These are phyloP conservation scores for Chrysomallon squamiferum DNA, from an alignment of 1,140 invertebrate genomes.

Conservation along the genomic window DNA sequence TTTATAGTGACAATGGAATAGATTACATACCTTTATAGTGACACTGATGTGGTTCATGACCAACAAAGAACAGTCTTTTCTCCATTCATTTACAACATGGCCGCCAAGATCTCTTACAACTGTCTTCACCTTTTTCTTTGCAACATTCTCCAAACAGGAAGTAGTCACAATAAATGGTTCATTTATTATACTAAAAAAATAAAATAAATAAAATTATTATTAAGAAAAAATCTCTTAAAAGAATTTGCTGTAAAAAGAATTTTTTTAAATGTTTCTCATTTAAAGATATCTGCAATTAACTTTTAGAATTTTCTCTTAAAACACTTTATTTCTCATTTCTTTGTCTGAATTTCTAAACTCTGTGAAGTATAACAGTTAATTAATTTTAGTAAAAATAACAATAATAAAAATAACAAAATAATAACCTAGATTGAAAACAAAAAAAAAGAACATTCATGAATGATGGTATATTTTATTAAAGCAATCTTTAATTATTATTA, in stretches of 20 bases:
- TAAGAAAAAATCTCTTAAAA: not conserved
- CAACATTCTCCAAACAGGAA: conserved; percentile 46
- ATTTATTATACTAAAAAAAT: conserved; percentile 46
- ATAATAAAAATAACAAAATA: too few relatives aligned
- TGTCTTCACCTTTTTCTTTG: conserved; percentile 47
- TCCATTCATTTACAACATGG: conserved; percentile 62
- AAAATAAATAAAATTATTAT: conserved; percentile 1
- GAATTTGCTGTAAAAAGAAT: not conserved
- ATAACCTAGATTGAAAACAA: too few relatives aligned
- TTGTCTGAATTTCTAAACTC: too few relatives aligned
- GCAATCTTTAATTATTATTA: too few relatives aligned
- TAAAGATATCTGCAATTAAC: not conserved
- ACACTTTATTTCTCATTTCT: not conserved
- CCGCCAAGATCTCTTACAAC: conserved; percentile 54
- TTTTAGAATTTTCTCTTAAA: not conserved
- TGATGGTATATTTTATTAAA: too few relatives aligned
- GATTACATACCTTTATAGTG: conserved; percentile 75
- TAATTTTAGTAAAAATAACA: too few relatives aligned
- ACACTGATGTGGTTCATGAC: conserved; percentile 73
- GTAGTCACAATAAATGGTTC: conserved; percentile 57
- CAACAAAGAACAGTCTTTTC: conserved; percentile 68
- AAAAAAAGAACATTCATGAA: too few relatives aligned
- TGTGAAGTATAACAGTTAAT: too few relatives aligned
- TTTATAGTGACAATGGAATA: too few relatives aligned
- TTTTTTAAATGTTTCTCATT: not conserved